Percentiles rank a stretch among this genome's conserved stretches.
phyloP scores from a whole-genome alignment of 2,113 vertebrate species.

The Trichechus manatus region DNA sequence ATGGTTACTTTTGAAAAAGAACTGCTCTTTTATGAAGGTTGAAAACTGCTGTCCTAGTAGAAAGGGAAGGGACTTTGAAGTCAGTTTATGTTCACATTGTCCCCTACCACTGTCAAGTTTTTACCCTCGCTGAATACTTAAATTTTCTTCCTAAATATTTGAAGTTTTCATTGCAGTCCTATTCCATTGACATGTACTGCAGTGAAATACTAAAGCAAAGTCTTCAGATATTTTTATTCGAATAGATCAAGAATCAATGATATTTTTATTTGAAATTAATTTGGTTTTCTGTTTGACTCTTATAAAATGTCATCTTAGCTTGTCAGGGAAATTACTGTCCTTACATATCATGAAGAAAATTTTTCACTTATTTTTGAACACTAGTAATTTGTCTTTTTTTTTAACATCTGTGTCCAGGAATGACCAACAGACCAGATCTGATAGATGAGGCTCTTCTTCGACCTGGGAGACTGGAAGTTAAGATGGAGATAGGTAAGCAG shows the following conservation, averaged over 20 bases:
- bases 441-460: constrained; percentile 97
- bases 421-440: constrained; percentile 99
- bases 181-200: background rate
- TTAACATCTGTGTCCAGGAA: constrained; percentile 89
- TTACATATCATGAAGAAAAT: background rate
- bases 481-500: constrained; percentile 98
- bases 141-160: constrained; percentile 52
- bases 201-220: constrained; percentile 28
- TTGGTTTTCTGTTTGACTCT: constrained; percentile 58
- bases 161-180: constrained; percentile 38
- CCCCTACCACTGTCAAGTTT: background rate
- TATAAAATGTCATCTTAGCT: background rate
- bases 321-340: background rate
- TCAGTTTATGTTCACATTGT: background rate
- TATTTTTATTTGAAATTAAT: constrained; percentile 44
- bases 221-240: constrained; percentile 7
- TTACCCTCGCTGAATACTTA: background rate
- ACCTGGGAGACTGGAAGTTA: constrained; percentile 97
- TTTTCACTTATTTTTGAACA: constrained; percentile 60
- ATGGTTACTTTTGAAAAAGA: background rate
- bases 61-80: background rate
- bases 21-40: background rate
- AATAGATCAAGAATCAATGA: constrained; percentile 42
- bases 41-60: constrained; percentile 10
- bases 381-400: constrained; percentile 38